A percentile compares a stretch with the other conserved stretches of the same genome.
phyloP scores from a whole-genome alignment of 2,797 vertebrate species.

The Tolypeutes matacus region DNA sequence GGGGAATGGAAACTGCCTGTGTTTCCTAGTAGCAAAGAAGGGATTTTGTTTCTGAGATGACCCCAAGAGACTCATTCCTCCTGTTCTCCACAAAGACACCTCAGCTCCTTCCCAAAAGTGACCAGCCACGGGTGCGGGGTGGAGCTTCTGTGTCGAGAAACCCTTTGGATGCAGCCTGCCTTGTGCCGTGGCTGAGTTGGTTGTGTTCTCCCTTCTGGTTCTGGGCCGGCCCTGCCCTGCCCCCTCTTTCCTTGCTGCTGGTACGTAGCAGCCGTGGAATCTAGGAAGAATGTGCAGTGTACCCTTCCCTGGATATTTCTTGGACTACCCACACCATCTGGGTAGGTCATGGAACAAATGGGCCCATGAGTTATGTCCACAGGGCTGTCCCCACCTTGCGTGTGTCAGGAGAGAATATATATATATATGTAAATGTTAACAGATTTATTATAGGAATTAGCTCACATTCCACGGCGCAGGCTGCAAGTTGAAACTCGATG shows the following conservation, averaged over 20 bases:
- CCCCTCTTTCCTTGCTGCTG: neutral
- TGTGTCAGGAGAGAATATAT: too few relatives aligned
- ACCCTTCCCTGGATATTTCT: neutral
- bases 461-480: too few relatives aligned
- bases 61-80: neutral
- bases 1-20: neutral
- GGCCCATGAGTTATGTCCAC: neutral
- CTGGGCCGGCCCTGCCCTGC: neutral
- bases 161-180: neutral
- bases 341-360: neutral
- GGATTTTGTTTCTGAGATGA: neutral
- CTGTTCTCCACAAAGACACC: too few relatives aligned
- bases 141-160: neutral
- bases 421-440: too few relatives aligned
- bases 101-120: neutral
- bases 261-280: neutral
- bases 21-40: neutral
- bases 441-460: too few relatives aligned
- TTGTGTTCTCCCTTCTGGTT: neutral
- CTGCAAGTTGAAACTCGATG: too few relatives aligned
- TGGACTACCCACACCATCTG: slow-evolving; percentile 43
- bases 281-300: slow-evolving; percentile 34
- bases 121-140: fast-evolving
- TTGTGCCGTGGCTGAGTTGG: neutral
- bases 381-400: too few relatives aligned